Evolutionary conservation across 2,113 vertebrate genomes (phyloP).

Genomic region (human): DNA sequence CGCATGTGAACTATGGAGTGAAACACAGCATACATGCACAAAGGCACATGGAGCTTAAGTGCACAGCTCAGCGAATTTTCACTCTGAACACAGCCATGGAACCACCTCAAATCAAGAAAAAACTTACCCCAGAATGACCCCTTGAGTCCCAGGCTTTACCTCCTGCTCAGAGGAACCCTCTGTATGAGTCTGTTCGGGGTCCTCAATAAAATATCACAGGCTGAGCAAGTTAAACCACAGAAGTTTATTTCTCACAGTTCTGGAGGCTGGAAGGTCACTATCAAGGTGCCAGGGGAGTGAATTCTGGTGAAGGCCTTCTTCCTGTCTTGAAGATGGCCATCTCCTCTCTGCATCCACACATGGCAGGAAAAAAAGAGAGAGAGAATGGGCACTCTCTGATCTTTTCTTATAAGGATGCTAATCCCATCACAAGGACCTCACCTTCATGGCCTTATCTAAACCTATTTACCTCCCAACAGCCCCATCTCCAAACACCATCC

Average conservation of each 20-base stretch:
- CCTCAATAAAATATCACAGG: background rate
- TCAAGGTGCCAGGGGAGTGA: background rate
- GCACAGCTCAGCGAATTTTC: no score
- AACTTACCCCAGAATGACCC: rapidly evolving
- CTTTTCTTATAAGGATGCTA: background rate
- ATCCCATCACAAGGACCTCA: background rate
- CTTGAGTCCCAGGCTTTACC: background rate
- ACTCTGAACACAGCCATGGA: background rate
- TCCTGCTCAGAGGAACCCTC: background rate
- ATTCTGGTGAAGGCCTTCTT: background rate
- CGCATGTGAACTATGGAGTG: rapidly evolving
- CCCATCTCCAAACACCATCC: background rate
- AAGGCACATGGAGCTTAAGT: background rate
- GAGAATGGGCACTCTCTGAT: background rate
- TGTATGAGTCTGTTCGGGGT: rapidly evolving
- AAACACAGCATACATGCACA: rapidly evolving
- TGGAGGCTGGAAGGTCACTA: background rate
- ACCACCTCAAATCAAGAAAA: background rate
- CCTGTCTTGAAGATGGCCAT: background rate
- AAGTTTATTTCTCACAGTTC: background rate
- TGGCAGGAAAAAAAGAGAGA: background rate
- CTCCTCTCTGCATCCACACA: background rate
- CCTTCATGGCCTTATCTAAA: background rate
- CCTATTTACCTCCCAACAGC: background rate
- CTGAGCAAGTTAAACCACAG: no score